These are phyloP conservation scores for Peromyscus californicus DNA, from an alignment of 2,113 vertebrate species.

Conservation along the genomic window DNA sequence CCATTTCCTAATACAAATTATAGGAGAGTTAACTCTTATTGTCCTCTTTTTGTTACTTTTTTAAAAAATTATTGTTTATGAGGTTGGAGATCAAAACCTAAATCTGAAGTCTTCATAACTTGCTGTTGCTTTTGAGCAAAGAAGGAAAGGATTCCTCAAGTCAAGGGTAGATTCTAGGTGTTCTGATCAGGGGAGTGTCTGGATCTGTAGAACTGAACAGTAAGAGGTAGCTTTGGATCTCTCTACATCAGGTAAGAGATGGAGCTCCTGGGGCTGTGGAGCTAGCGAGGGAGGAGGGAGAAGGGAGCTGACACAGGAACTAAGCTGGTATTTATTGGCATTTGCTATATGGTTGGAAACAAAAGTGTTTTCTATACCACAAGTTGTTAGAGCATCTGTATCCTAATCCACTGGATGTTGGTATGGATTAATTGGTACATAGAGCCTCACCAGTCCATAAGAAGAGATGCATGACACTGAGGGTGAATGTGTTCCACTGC, in stretches of 20 bases:
- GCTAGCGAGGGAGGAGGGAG: rapidly evolving
- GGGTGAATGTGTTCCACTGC: background rate
- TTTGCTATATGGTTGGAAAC: background rate
- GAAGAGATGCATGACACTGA: background rate
- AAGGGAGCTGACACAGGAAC: background rate
- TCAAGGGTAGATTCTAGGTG: background rate
- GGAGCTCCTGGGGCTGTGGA: no score
- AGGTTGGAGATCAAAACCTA: background rate
- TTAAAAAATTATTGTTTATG: background rate
- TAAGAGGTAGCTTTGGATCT: background rate
- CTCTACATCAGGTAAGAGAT: background rate
- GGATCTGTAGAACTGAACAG: background rate
- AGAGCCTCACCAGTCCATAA: background rate
- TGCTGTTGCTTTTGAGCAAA: background rate
- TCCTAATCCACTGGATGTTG: background rate
- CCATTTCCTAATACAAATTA: background rate
- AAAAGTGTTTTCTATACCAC: background rate
- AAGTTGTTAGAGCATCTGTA: background rate
- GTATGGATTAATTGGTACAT: background rate
- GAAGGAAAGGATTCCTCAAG: background rate
- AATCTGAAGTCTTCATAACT: constrained; percentile 14
- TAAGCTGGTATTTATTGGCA: background rate
- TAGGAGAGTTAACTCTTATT: background rate
- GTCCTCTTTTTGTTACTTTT: background rate
- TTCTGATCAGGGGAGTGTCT: background rate